A percentile compares a stretch with the other conserved stretches of the same genome.
Evolutionary conservation across 2,113 vertebrate species (phyloP).

Genomic region (Brachypodius melanocephalos): DNA sequence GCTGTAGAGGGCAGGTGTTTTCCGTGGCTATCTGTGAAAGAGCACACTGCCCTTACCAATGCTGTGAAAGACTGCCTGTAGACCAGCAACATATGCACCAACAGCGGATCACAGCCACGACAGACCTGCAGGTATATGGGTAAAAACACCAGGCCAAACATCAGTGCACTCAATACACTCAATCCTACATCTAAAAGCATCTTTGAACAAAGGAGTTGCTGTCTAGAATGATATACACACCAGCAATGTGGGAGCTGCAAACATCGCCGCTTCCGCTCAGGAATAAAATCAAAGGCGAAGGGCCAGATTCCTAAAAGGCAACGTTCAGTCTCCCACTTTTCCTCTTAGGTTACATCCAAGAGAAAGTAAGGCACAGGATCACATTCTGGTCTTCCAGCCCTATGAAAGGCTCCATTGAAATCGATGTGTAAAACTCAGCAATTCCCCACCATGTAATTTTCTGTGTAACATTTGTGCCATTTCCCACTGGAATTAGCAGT

Average conservation of each 20-base stretch:
- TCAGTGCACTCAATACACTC: background rate
- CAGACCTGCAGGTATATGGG: slow-evolving; percentile 37
- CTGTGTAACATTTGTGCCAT: background rate
- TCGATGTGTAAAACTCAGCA: slow-evolving; percentile 7
- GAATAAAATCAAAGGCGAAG: slow-evolving; percentile 34
- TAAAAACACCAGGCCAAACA: slow-evolving; percentile 13
- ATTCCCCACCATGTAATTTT: background rate
- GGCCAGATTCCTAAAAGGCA: slow-evolving; percentile 36
- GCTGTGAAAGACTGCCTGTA: slow-evolving; percentile 17
- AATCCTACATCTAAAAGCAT: slow-evolving; percentile 35
- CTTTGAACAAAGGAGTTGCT: slow-evolving; percentile 50
- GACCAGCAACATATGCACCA: slow-evolving; percentile 36
- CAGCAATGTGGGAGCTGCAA: background rate
- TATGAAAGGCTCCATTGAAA: slow-evolving; percentile 42
- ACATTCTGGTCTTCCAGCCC: background rate
- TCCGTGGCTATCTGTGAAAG: slow-evolving; percentile 53
- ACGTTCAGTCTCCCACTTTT: background rate
- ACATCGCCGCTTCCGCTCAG: slow-evolving; percentile 31
- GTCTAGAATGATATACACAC: slow-evolving; percentile 15
- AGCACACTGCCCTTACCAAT: slow-evolving; percentile 33
- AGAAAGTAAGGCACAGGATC: slow-evolving; percentile 25
- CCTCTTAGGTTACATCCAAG: slow-evolving; percentile 41
- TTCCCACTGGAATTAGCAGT: background rate
- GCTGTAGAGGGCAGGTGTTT: slow-evolving; percentile 69
- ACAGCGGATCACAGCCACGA: slow-evolving; percentile 11